Base-by-base conservation (phyloP, 2,113 vertebrate species). In the Axis porcinus region DNA sequence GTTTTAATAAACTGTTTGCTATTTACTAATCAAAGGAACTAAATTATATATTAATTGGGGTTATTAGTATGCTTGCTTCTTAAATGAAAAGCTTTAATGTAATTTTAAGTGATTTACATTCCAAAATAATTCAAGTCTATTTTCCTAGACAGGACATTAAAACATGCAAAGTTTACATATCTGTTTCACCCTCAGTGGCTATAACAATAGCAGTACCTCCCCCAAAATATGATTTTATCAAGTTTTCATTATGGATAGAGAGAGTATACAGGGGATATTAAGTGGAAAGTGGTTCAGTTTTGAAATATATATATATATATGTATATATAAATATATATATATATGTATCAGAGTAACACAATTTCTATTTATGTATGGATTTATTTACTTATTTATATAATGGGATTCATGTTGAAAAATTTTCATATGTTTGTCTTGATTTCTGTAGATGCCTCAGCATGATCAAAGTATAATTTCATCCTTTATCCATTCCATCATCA, bases 271-370 rank as follows among this genome's bases (percentile, higher is more conserved):
- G 25, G 36, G 3, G 2, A 78, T 50, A 78, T 62, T n/a, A 60
- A 50, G 7, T 83, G 52, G 5, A 33, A 86, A 86, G 25, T 83
- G 4, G 12, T 14, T 93, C 25, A 7, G 14, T 57, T 62, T 62
- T 91, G 60, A 85, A 82, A 70, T 74, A 64, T n/a, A 64, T 16
- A 62, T 30, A 27, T 1, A 28, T 30, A 15, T 2, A 8, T 55
- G 3, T 55, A 7, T 8, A 0, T 33, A 0, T 62, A 12, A n/a
- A 55, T 3, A 8, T 55, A 8, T 55, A 7, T 8, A 0, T 33
- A 0, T 62, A 12, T 36, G 25, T 86, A 40, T n/a, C 57, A 70
- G 12, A 92, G 30, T 76, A 64, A 88, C 40, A 62, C 1, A 16
- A 55, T 78, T 55, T 84, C 62, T 36, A 8, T 36, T 50, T 64